phyloP scores from a whole-genome alignment of 2,113 vertebrate species.

The Struthidea cinerea region DNA sequence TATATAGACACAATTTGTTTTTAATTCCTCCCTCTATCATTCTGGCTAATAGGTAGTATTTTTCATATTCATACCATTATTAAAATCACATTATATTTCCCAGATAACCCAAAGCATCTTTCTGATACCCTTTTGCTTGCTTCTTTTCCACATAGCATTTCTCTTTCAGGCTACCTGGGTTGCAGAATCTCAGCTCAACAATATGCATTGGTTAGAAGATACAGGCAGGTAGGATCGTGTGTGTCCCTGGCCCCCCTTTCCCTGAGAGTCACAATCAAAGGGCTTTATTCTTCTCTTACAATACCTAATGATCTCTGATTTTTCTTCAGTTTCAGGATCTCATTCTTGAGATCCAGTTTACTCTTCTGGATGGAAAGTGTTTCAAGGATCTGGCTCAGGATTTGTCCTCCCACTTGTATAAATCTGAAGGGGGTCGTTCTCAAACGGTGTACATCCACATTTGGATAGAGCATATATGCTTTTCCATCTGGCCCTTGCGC shows the following conservation, averaged over 20 bases:
- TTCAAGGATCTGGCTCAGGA: neutral
- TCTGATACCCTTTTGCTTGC: neutral
- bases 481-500: neutral
- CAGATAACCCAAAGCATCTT: neutral
- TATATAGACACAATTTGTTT: conserved; percentile 9
- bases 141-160: neutral
- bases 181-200: neutral
- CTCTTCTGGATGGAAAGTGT: neutral
- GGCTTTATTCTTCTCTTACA: neutral
- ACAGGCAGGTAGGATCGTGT: neutral
- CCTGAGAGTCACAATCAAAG: neutral
- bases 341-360: neutral
- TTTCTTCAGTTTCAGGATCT: neutral
- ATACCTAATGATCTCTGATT: neutral
- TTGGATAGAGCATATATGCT: neutral
- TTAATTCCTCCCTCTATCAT: neutral
- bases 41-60: conserved; percentile 1
- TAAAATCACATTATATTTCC: neutral
- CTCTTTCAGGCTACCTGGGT: neutral
- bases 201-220: neutral
- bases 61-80: neutral
- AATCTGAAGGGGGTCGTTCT: neutral
- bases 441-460: neutral
- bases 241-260: neutral
- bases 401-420: neutral